These are phyloP conservation scores for Dipus sagitta DNA, from an alignment of 2,797 vertebrate species.

Conservation along the genomic window DNA sequence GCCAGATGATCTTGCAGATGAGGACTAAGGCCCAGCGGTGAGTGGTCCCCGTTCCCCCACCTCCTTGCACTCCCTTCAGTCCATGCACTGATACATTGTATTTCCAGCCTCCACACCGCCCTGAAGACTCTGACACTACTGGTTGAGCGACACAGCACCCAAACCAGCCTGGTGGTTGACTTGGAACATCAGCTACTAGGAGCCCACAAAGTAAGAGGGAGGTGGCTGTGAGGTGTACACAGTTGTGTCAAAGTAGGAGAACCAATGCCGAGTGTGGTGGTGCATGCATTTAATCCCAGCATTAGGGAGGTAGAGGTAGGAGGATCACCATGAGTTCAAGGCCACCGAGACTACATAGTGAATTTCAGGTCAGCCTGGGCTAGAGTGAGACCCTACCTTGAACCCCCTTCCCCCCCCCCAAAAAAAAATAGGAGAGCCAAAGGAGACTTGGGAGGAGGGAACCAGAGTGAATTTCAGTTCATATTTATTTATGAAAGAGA, in stretches of 20 bases:
- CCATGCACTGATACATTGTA: neutral
- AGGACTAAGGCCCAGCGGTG: slow-evolving; percentile 85
- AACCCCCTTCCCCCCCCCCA: no score
- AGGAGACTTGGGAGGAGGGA: neutral
- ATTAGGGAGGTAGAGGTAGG: no score
- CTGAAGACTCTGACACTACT: slow-evolving; percentile 66
- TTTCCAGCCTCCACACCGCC: slow-evolving; percentile 77
- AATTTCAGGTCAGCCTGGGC: no score
- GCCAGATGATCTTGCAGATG: slow-evolving; percentile 79
- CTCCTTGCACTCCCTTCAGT: neutral
- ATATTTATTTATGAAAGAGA: neutral
- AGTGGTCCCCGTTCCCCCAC: slow-evolving; percentile 29
- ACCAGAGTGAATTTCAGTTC: slow-evolving; percentile 18
- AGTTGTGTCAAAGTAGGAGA: slow-evolving; percentile 3
- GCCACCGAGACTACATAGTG: no score
- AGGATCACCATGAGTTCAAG: no score
- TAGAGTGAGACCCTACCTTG: no score
- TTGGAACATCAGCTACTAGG: slow-evolving; percentile 63
- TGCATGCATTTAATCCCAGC: no score
- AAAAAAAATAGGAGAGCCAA: slow-evolving; percentile 23
- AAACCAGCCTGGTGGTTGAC: neutral
- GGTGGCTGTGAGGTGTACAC: neutral
- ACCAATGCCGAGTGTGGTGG: neutral
- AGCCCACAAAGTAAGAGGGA: slow-evolving; percentile 60
- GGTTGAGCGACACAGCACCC: slow-evolving; percentile 55